Evolutionary conservation across 1,140 invertebrate genomes (phyloP).

Genomic region (Saxidomus purpurata): DNA sequence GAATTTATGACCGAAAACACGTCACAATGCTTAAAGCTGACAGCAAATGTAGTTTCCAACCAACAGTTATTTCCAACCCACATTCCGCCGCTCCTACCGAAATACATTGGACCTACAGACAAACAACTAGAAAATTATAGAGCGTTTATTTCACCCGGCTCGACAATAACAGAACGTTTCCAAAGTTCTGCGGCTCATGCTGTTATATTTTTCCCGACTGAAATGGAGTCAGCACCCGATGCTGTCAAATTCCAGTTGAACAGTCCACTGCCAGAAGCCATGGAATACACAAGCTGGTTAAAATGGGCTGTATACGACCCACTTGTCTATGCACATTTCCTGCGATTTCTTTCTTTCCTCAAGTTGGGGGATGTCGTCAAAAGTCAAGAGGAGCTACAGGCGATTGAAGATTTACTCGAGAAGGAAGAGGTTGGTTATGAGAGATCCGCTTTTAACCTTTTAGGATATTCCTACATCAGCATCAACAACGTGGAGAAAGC

Average conservation of each 20-base stretch:
- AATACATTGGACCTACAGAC: neutral
- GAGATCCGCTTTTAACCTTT: neutral
- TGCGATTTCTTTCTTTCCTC: neutral
- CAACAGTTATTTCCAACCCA: neutral
- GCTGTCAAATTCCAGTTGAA: neutral
- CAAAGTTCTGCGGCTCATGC: constrained; percentile 9
- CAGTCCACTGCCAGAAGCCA: neutral
- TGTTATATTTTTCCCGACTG: neutral
- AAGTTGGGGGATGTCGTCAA: neutral
- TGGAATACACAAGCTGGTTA: neutral
- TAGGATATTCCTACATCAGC: neutral
- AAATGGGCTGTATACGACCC: constrained; percentile 1
- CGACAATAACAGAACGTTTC: neutral
- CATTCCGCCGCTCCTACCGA: neutral
- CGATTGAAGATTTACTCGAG: neutral
- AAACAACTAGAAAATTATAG: neutral
- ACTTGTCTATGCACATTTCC: neutral
- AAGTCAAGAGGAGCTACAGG: neutral
- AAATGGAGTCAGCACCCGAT: neutral
- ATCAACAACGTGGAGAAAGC: neutral
- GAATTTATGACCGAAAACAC: neutral
- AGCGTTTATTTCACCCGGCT: neutral
- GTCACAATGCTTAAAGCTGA: neutral
- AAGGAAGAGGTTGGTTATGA: neutral
- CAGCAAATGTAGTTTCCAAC: neutral